Percentiles rank a stretch among this genome's conserved stretches.
Conservation (phyloP, 2,888 invertebrate species). For the Archips xylosteana region DNA sequence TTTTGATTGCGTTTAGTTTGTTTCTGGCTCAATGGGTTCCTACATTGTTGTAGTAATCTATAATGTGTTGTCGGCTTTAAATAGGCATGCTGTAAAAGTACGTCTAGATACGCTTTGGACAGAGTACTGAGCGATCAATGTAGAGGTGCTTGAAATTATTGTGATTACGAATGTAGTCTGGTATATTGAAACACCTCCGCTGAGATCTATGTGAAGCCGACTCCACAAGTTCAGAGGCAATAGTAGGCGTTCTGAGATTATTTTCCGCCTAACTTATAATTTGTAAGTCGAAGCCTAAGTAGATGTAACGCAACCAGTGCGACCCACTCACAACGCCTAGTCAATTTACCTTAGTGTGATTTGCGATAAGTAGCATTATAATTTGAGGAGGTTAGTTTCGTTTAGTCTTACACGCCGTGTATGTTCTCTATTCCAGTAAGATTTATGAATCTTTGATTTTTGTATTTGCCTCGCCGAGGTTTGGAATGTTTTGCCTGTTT, state of each 20-base stretch:
- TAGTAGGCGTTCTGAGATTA: conserved; percentile 35
- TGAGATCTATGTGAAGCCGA: not conserved
- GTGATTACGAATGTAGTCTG: not conserved
- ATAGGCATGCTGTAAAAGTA: not conserved
- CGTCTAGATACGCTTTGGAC: not conserved
- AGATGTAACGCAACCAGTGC: conserved; percentile 57
- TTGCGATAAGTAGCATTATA: conserved; percentile 81
- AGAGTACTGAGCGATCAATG: not conserved
- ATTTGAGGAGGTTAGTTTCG: conserved; percentile 63
- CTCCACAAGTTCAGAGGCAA: conserved; percentile 11
- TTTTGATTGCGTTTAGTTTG: conserved; percentile 11
- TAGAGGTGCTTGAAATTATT: not conserved
- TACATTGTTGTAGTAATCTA: not conserved
- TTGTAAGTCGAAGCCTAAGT: conserved; percentile 39
- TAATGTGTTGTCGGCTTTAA: not conserved
- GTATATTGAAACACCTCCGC: not conserved
- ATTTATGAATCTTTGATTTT: conserved; percentile 53
- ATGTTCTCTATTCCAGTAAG: conserved; percentile 54
- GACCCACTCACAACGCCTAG: conserved; percentile 82
- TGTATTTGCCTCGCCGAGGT: conserved; percentile 42
- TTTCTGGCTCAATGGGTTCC: not conserved
- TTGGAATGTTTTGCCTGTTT: conserved; percentile 31
- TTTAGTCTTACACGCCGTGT: conserved; percentile 55
- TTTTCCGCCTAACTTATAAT: conserved; percentile 38
- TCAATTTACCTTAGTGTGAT: conserved; percentile 86